These are phyloP conservation scores for Apostichopus parvimensis DNA, from an alignment of 35 echinoderm and acorn worm species.

Conservation along the genomic window DNA sequence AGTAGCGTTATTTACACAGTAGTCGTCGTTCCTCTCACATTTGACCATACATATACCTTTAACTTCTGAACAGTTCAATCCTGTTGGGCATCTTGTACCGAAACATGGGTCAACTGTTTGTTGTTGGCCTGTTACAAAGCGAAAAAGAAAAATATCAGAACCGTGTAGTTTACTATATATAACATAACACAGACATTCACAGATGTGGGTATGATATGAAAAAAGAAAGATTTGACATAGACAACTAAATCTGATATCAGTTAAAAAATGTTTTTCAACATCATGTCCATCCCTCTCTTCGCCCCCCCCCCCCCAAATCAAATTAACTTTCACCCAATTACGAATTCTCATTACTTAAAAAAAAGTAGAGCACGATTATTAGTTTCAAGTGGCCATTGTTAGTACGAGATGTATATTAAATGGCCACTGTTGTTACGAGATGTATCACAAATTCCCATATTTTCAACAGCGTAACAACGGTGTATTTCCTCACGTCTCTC, in stretches of 20 bases:
- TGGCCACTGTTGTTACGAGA: not conserved
- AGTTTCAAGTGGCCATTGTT: too few species aligned
- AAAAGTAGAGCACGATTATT: too few species aligned
- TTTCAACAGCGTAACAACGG: not conserved
- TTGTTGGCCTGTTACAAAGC: not conserved
- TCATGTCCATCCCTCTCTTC: not conserved
- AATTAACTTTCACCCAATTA: too few species aligned
- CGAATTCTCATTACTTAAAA: too few species aligned
- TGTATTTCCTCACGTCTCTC: not conserved
- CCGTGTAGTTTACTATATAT: not conserved
- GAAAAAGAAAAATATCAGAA: not conserved
- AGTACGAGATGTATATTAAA: not conserved
- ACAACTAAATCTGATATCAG: too few species aligned
- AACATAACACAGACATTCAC: not conserved
- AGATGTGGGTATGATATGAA: not conserved
- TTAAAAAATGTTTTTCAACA: not conserved
- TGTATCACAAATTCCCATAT: not conserved
- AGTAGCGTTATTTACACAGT: not conserved
- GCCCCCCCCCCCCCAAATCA: too few species aligned
- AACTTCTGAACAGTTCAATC: not conserved
- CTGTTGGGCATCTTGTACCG: not conserved
- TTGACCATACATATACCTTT: not conserved
- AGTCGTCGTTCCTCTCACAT: not conserved
- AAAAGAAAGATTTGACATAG: not conserved
- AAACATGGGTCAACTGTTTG: not conserved